These are phyloP conservation scores for Macroglossus sobrinus DNA, from an alignment of 2,113 vertebrate genomes.

Conservation along the genomic window DNA sequence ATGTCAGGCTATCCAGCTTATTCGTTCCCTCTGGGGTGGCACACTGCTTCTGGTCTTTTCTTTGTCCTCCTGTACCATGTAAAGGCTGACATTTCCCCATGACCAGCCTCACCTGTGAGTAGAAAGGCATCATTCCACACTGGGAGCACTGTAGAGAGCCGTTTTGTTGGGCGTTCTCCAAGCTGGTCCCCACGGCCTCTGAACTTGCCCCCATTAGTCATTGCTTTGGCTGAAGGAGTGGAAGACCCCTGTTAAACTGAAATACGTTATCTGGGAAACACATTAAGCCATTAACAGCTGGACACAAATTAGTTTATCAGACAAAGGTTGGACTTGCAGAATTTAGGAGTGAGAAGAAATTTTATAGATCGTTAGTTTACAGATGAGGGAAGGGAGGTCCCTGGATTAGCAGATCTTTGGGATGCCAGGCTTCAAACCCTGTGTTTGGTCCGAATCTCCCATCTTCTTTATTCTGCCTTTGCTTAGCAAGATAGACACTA, in stretches of 20 bases:
- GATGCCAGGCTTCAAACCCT: not conserved
- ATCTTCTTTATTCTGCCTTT: not conserved
- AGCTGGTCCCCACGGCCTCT: not conserved
- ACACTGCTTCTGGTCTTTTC: not conserved
- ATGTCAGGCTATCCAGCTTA: not conserved
- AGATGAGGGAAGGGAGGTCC: not conserved
- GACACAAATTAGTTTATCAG: slow-evolving; percentile 73
- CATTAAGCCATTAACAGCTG: slow-evolving; percentile 68
- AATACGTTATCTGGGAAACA: slow-evolving; percentile 59
- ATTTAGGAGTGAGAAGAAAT: not conserved
- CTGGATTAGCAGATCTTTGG: not conserved
- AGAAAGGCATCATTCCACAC: not conserved
- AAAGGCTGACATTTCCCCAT: not conserved
- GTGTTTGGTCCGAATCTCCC: not conserved
- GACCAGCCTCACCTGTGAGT: not conserved
- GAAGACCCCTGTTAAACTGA: slow-evolving; percentile 58
- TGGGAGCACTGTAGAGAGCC: not conserved
- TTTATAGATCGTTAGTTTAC: not conserved
- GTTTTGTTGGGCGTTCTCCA: not conserved
- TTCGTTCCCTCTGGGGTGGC: not conserved
- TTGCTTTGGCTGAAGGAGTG: slow-evolving; percentile 44
- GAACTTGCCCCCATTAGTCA: slow-evolving; percentile 49
- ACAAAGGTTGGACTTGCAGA: not conserved
- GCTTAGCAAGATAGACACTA: not conserved
- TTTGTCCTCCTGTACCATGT: not conserved